A percentile compares a stretch with the other conserved stretches of the same genome.
These are phyloP conservation scores for Empis livida DNA, from an alignment of 2,888 invertebrate genomes.

Conservation along the genomic window DNA sequence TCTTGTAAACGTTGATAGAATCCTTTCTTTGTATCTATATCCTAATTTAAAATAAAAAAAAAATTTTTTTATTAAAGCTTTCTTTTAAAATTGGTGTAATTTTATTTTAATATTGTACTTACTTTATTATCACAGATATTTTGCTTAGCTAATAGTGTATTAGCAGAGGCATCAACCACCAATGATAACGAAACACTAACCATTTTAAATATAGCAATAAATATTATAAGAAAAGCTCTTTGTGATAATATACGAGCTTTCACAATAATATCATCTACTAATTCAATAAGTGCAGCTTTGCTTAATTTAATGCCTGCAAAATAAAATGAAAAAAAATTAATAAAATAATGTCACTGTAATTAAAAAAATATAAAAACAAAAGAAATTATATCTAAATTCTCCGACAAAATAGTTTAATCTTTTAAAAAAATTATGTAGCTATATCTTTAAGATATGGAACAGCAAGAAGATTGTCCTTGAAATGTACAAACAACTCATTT, in stretches of 20 bases:
- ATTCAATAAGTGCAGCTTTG: slow-evolving; percentile 9
- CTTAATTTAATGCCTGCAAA: slow-evolving; percentile 11
- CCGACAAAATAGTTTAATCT: no score
- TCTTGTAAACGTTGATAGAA: slow-evolving; percentile 8
- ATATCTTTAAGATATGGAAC: no score
- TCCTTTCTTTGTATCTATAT: slow-evolving; percentile 3
- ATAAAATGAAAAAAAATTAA: slow-evolving; percentile 2
- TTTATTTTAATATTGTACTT: background rate
- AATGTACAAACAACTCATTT: no score
- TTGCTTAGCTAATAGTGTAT: background rate
- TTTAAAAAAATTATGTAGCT: no score
- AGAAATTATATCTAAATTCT: no score
- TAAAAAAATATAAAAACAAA: background rate
- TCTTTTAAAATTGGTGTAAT: background rate
- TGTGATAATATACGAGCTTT: slow-evolving; percentile 10
- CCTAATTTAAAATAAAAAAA: slow-evolving; percentile 3
- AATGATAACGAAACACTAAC: slow-evolving; percentile 1
- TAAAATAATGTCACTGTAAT: background rate
- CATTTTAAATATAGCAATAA: slow-evolving; percentile 6
- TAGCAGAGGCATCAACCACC: background rate
- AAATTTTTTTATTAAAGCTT: background rate
- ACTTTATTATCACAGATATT: slow-evolving; percentile 11
- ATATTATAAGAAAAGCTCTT: slow-evolving; percentile 6
- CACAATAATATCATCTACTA: slow-evolving; percentile 9
- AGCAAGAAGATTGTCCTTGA: no score